Base-by-base conservation (phyloP, 2,888 invertebrate species). In the Antheraea yamamai region DNA sequence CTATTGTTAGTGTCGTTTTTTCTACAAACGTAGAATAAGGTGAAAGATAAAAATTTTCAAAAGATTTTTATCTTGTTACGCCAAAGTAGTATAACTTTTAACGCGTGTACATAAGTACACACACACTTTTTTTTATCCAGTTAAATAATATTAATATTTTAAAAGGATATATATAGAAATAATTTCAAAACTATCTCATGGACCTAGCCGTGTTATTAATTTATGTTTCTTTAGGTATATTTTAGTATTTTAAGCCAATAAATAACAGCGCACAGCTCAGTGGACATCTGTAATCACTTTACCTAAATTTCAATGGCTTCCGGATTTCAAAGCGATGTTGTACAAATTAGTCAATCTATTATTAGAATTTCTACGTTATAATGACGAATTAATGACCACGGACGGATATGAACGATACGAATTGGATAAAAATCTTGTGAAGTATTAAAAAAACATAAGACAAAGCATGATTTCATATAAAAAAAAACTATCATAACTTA, bases 291-390 rank as follows among this genome's bases (percentile, higher is more conserved):
- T 91, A 86, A 89, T 89, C 86, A 88, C 83, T 84, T 89, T 89
- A 88, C 89, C 87, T 81, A 87, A 88, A 85, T 85, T 87, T 84
- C 82, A 87, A 88, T 80, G 91, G 90, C 88, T 91, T 91, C 89
- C 76, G 79, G 79, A 81, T 81, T 81, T 79, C 75, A 80, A 78
- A 79, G 81, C 83, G 81, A 81, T 79, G 80, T 82, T 81, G 79
- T 80, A 81, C 79, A 81, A 81, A 78, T 84, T 83, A 82, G 79
- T 80, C 76, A 74, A 75, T 72, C 77, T 85, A 81, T 83, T 81
- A 80, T 78, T 84, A 82, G 80, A 35, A 6, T 8, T n/a, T 39
- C 70, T n/a, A 39, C 39, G 35, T 70, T 70, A 68, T 35, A 39
- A 39, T 68, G 68, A 68, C 12, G 18, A 10, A 70, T 70, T 4